Percentiles rank a stretch among this genome's conserved stretches.
phyloP scores from a whole-genome alignment of 2,113 vertebrate species.

The rabbit (Oryctolagus cuniculus) region DNA sequence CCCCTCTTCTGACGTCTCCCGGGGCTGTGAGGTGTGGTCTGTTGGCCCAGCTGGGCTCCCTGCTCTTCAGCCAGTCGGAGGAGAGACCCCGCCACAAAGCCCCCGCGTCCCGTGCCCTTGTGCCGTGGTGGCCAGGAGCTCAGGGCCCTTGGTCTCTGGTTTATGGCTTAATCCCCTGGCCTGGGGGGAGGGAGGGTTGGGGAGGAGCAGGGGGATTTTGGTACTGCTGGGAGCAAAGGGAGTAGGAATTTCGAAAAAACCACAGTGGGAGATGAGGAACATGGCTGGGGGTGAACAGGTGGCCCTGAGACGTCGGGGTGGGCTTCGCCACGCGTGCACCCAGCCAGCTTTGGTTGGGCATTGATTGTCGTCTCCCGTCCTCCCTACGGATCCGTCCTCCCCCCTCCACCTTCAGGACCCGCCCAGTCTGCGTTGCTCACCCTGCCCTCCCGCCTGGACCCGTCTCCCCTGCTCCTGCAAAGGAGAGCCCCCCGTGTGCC shows the following conservation, averaged over 20 bases:
- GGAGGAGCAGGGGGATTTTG: too few relatives aligned
- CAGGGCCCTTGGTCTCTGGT: neutral
- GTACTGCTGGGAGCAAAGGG: neutral
- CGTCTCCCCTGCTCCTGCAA: neutral
- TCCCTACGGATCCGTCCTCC: neutral
- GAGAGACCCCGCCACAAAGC: too few relatives aligned
- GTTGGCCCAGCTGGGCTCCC: too few relatives aligned
- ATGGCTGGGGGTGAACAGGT: fast-evolving
- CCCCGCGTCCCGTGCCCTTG: too few relatives aligned
- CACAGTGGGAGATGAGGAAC: too few relatives aligned
- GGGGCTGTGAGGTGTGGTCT: too few relatives aligned
- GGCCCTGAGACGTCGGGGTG: neutral
- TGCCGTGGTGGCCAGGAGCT: neutral
- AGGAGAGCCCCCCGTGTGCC: slow-evolving; percentile 70
- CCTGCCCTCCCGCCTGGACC: neutral
- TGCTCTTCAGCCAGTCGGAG: too few relatives aligned
- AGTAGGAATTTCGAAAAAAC: neutral
- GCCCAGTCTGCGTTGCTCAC: too few relatives aligned
- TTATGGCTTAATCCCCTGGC: neutral
- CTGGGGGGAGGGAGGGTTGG: too few relatives aligned
- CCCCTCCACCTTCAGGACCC: neutral
- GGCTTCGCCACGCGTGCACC: too few relatives aligned
- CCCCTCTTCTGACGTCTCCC: too few relatives aligned
- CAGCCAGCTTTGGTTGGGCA: neutral
- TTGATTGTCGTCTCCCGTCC: neutral